These are phyloP conservation scores for Catharus ustulatus DNA, from an alignment of 2,797 vertebrate species.

Conservation along the genomic window DNA sequence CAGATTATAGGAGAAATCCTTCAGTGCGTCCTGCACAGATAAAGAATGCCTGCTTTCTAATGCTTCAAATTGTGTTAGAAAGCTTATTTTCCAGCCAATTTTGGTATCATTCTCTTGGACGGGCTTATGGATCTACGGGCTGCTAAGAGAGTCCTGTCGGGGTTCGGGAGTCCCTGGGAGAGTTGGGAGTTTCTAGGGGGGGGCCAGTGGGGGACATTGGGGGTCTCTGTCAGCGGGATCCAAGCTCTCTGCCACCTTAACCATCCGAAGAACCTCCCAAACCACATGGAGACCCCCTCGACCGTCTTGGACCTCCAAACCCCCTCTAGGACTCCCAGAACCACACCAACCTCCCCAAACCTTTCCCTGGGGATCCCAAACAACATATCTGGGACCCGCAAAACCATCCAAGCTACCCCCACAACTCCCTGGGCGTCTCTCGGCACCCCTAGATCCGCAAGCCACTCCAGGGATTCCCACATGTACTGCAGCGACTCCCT, in stretches of 20 bases:
- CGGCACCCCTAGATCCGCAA: too few relatives aligned
- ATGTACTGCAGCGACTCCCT: too few relatives aligned
- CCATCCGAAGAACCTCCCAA: too few relatives aligned
- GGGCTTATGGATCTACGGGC: too few relatives aligned
- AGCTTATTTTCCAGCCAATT: background rate
- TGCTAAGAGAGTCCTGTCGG: background rate
- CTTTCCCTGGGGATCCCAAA: background rate
- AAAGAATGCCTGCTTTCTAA: background rate
- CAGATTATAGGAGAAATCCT: too few relatives aligned
- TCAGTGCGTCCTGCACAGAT: background rate
- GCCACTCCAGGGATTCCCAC: background rate
- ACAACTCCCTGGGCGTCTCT: background rate
- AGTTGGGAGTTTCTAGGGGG: background rate
- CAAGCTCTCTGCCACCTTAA: background rate
- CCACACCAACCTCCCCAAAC: background rate
- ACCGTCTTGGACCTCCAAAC: background rate
- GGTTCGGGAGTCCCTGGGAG: background rate
- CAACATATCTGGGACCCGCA: background rate
- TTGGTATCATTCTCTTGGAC: too few relatives aligned
- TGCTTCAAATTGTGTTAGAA: background rate
- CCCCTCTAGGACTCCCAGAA: background rate
- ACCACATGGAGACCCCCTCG: background rate
- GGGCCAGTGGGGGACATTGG: fast-evolving
- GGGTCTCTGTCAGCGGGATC: background rate
- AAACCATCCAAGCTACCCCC: background rate